phyloP scores from a whole-genome alignment of 2,888 invertebrate genomes.

The Drosophila rubida region DNA sequence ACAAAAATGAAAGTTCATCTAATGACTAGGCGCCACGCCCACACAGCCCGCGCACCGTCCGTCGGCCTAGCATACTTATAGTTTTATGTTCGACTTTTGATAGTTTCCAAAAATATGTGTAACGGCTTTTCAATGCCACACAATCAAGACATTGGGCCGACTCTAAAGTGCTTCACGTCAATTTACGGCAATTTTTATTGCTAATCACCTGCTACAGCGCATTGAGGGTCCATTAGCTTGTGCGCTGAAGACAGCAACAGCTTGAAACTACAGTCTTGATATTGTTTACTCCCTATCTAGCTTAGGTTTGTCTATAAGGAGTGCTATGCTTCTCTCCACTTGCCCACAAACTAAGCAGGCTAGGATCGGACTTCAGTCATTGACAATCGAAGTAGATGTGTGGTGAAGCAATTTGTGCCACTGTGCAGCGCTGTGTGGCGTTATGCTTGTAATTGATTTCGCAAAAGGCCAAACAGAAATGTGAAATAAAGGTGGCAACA shows the following conservation, averaged over 20 bases:
- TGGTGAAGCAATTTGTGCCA: conserved; percentile 38
- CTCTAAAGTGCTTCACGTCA: neutral
- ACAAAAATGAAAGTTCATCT: conserved; percentile 41
- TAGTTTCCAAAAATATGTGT: conserved; percentile 1
- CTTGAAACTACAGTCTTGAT: no score
- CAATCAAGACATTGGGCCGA: conserved; percentile 4
- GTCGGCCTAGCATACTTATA: neutral
- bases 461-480: conserved; percentile 33
- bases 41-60: neutral
- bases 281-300: no score
- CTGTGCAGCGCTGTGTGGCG: conserved; percentile 5
- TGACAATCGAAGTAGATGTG: no score
- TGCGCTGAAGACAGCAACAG: neutral
- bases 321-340: no score
- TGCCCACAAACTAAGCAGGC: no score
- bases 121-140: conserved; percentile 20
- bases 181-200: conserved; percentile 1
- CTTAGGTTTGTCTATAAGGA: no score
- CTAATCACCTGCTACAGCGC: neutral
- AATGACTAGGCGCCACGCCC: conserved; percentile 43
- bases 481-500: conserved; percentile 24
- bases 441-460: conserved; percentile 61
- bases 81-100: neutral
- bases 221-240: neutral
- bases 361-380: no score